Base-by-base conservation (phyloP, 2,888 invertebrate species). In the Agrilus biguttatus region DNA sequence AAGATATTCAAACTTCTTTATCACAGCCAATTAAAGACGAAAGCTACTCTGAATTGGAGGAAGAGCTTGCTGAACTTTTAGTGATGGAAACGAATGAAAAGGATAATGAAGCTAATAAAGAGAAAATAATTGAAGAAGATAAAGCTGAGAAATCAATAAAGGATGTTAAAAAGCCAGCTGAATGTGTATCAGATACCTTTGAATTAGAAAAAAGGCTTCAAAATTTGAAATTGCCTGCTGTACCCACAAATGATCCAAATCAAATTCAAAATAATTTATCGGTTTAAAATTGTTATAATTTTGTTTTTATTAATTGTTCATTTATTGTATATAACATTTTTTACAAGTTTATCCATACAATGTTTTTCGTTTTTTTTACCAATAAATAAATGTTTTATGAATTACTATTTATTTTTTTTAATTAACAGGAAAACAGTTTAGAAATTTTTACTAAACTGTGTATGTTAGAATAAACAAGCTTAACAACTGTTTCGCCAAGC, bases 41-140 rank as follows among this genome's bases (percentile, higher is more conserved):
- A 5, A 74, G 76, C 45, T 75, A 78, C 19, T 60, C 70, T 0
- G 83, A 83, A 37, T 59, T 80, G 13, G 86, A 87, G 56, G 66
- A 74, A 7, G 83, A 83, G 59, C 60, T 83, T 36, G 70, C 67
- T 23, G 77, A 80, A 28, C 56, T 85, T 23, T 58, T 84, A 39
- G 61, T 53, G 21, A 44, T 47, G 41, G 42, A 44, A 45, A 44
- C 21, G 47, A 52, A 14, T 14, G 34, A 47, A 19, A 39, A 44
- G n/a, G 35, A 28, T 3, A 42, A 38, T 36, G 44, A 14, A 17
- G 19, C 19, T 4, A 14, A 33, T 8, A 40, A 33, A 10, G 10
- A 14, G 3, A 13, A 32, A n/a, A 38, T 23, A 3, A 12, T 14
- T 39, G 42, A 43, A 33, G 40, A 40, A 6, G 38, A 39, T 28